Evolutionary conservation across 2,888 invertebrate genomes (phyloP), one percentile per base, ranked within the genome.

Genomic region (Reticulitermes lucifugus): DNA sequence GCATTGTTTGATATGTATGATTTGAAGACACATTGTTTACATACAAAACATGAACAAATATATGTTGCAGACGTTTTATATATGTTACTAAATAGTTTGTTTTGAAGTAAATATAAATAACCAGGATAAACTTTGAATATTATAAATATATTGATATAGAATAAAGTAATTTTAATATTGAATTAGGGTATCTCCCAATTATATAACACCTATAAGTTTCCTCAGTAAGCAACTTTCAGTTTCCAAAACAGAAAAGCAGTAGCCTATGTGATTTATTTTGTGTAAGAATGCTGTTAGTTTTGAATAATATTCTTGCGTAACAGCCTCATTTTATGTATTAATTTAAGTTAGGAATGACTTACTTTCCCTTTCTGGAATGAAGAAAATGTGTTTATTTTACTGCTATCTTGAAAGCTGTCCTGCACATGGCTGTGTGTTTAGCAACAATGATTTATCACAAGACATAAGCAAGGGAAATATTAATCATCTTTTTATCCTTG

Each of bases 1-100:
- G 21, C 73, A 73, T 1, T 46, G 14, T 46, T 46, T 77, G 77
- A 77, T 77, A 77, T 77, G 77, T 46, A 46, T 77, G 22, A 21
- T 41, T 18, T 35, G 73, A 73, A 73, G 73, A 73, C 41, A 73
- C 41, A 41, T 73, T 73, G 73, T 35, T 5, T 73, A n/a, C 25
- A n/a, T 65, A 65, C 10, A 65, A n/a, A n/a, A 65, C 5, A 25
- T 65, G n/a, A n/a, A 65, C 25, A 65, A 25, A 65, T 65, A 14
- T 51, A 2, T 51, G 51, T 51, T 18, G 18, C 18, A 14, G 18
- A 55, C 55, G 14, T 1, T 18, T 18, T 55, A n/a, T 25, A 65
- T 6, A n/a, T 25, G n/a, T 65, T 65, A 25, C 2, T 65, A 25
- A 65, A 7, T 18, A 55, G 4, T 18, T 12, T 55, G 9, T 65